Conservation (phyloP, 2,888 invertebrate genomes). For the Eilema griseolum region DNA sequence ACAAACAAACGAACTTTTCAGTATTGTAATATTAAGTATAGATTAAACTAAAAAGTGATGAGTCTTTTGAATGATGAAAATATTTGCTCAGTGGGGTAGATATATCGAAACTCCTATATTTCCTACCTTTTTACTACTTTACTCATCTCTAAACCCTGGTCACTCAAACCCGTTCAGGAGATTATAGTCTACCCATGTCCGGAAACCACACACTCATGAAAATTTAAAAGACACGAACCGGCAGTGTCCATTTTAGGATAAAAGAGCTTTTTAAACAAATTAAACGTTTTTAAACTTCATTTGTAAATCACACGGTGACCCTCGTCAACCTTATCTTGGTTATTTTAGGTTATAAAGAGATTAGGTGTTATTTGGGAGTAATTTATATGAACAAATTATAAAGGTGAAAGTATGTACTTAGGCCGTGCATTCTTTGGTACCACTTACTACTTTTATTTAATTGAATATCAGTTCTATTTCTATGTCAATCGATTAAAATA, state of each 20-base stretch:
- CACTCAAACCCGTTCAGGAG: conserved; percentile 1
- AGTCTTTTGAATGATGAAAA: no score
- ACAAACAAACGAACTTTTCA: no score
- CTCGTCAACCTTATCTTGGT: conserved; percentile 68
- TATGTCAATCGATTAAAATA: no score
- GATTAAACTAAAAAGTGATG: no score
- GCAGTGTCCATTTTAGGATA: conserved; percentile 33
- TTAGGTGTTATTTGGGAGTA: conserved; percentile 65
- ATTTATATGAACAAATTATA: conserved; percentile 55
- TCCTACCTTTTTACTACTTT: neutral
- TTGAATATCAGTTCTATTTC: no score
- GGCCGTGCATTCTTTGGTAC: conserved; percentile 29
- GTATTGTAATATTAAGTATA: no score
- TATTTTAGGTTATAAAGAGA: conserved; percentile 66
- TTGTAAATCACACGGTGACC: conserved; percentile 68
- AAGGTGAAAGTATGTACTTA: conserved; percentile 35
- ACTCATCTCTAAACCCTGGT: neutral
- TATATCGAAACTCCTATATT: neutral
- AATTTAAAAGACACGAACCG: conserved; percentile 28
- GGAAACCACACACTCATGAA: conserved; percentile 10
- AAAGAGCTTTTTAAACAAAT: conserved; percentile 57
- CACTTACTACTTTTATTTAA: no score
- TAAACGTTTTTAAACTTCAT: conserved; percentile 65
- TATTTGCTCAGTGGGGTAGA: neutral
- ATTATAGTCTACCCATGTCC: conserved; percentile 9